Evolutionary conservation across 2,797 vertebrate species (phyloP).

Genomic region (Lindbergichthys nudifrons): DNA sequence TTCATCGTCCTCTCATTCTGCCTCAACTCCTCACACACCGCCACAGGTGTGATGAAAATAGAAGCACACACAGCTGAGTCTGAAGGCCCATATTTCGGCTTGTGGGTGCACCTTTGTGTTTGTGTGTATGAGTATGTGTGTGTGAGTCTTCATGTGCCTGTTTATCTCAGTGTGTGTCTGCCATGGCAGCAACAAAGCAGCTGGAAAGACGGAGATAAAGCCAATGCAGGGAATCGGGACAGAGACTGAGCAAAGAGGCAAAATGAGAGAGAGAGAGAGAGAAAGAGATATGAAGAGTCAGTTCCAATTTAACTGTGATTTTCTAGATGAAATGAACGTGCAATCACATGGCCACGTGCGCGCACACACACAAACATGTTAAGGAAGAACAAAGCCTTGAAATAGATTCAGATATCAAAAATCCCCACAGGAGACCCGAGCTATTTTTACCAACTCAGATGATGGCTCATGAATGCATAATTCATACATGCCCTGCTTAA

Average conservation of each 20-base stretch:
- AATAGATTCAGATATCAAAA: slow-evolving; percentile 79
- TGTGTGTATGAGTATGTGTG: slow-evolving; percentile 23
- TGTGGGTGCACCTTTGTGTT: slow-evolving; percentile 26
- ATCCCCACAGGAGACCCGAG: slow-evolving; percentile 74
- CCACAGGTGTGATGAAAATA: slow-evolving; percentile 63
- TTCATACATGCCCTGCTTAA: slow-evolving; percentile 80
- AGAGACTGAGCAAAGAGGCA: slow-evolving; percentile 38
- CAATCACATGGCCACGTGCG: slow-evolving; percentile 27
- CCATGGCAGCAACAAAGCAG: slow-evolving; percentile 48
- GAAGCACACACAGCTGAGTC: slow-evolving; percentile 50
- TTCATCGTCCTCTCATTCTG: slow-evolving; percentile 45
- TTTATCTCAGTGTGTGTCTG: slow-evolving; percentile 52
- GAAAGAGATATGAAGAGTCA: slow-evolving; percentile 18
- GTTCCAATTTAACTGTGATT: slow-evolving; percentile 50
- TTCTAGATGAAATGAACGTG: slow-evolving; percentile 49
- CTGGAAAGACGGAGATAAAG: slow-evolving; percentile 57
- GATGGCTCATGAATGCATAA: slow-evolving; percentile 83
- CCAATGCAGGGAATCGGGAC: slow-evolving; percentile 31
- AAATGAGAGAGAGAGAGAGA: slow-evolving; percentile 31
- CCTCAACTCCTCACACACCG: slow-evolving; percentile 30
- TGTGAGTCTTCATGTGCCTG: slow-evolving; percentile 21
- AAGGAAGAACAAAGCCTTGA: slow-evolving; percentile 77
- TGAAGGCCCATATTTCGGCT: slow-evolving; percentile 31
- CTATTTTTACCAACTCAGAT: slow-evolving; percentile 82
- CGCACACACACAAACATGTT: slow-evolving; percentile 50